These are phyloP conservation scores for Burhinus bistriatus DNA, from an alignment of 2,113 vertebrate species.

Conservation along the genomic window DNA sequence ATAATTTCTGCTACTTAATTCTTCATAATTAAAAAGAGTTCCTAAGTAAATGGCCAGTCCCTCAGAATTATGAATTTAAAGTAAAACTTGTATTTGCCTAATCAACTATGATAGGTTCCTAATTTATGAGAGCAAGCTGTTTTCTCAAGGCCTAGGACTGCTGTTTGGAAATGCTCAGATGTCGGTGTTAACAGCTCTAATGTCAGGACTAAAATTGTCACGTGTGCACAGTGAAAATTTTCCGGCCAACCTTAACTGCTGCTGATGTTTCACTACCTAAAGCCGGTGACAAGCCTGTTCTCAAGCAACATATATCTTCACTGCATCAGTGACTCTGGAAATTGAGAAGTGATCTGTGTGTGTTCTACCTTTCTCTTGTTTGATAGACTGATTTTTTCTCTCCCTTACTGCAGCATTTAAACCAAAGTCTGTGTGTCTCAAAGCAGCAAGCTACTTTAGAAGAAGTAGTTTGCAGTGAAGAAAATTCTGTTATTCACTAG, in stretches of 20 bases:
- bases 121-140: background rate
- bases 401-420: constrained; percentile 11
- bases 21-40: background rate
- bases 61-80: background rate
- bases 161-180: background rate
- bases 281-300: constrained; percentile 37
- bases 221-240: constrained; percentile 3
- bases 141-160: background rate
- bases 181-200: background rate
- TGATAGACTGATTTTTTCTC: constrained; percentile 33
- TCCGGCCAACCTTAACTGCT: constrained; percentile 34
- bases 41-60: background rate
- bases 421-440: background rate
- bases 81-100: background rate
- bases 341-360: constrained; percentile 64
- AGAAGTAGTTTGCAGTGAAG: background rate
- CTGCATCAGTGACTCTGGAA: constrained; percentile 56
- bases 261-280: constrained; percentile 45
- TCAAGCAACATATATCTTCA: constrained; percentile 58
- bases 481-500: background rate
- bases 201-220: background rate
- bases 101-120: background rate
- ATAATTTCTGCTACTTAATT: background rate
- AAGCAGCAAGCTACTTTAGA: background rate
- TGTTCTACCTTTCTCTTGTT: constrained; percentile 36